These are phyloP conservation scores for Larimichthys polyactis DNA, from an alignment of 2,113 vertebrate genomes.

Conservation along the genomic window DNA sequence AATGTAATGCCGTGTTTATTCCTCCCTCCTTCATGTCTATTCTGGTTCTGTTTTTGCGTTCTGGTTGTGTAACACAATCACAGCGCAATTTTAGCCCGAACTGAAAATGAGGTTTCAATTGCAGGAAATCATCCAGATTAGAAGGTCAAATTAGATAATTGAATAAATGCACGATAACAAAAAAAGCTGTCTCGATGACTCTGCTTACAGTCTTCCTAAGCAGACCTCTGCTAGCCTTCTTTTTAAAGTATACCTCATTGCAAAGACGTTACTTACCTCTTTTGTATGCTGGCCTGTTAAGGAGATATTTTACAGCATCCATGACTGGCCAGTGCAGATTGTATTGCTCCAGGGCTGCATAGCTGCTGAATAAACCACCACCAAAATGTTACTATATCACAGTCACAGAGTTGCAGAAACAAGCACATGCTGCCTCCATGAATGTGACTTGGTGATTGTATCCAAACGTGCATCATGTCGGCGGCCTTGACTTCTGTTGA, in stretches of 20 bases:
- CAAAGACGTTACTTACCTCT: conserved; percentile 26
- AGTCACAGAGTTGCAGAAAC: conserved; percentile 49
- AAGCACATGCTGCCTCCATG: conserved; percentile 17
- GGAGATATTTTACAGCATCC: conserved; percentile 11
- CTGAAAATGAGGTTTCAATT: conserved; percentile 20
- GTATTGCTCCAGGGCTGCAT: conserved; percentile 4
- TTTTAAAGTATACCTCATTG: neutral
- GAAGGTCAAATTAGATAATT: neutral
- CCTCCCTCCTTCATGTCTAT: neutral
- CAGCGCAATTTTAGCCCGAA: neutral
- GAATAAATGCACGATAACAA: neutral
- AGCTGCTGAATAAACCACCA: conserved; percentile 18
- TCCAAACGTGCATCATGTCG: neutral
- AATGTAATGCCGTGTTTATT: neutral
- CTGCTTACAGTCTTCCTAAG: neutral
- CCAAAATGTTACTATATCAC: conserved; percentile 22
- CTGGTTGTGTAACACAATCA: conserved; percentile 5
- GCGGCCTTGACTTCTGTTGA: conserved; percentile 25
- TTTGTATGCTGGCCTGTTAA: neutral
- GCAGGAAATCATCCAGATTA: neutral
- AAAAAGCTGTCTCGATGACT: neutral
- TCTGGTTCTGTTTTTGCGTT: neutral
- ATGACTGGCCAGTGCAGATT: neutral
- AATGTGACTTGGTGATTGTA: conserved; percentile 17
- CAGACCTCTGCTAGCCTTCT: neutral